A percentile compares a stretch with the other conserved stretches of the same genome.
These are phyloP conservation scores for Caenorhabditis remanei DNA, from an alignment of 1,140 invertebrate genomes.

Conservation along the genomic window DNA sequence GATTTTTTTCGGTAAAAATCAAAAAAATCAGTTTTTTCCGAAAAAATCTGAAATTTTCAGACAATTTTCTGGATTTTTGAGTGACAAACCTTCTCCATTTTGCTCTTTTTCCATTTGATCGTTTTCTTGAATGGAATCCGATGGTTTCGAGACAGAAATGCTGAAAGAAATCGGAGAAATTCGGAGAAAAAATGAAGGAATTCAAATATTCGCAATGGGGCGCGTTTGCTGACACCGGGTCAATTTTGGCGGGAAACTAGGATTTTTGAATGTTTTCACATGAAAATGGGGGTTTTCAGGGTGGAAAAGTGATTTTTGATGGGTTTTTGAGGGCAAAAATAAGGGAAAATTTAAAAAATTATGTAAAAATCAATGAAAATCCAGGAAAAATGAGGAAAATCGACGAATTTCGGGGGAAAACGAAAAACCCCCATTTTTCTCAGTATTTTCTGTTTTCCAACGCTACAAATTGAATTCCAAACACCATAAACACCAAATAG, in stretches of 20 bases:
- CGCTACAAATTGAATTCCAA: too few species aligned
- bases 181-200: background rate
- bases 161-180: conserved; percentile 3
- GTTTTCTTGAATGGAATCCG: background rate
- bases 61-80: too few species aligned
- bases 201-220: conserved; percentile 22
- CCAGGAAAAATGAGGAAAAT: too few species aligned
- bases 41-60: background rate
- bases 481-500: too few species aligned
- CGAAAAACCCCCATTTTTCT: too few species aligned
- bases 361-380: too few species aligned
- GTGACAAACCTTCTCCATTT: background rate
- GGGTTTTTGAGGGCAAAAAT: too few species aligned
- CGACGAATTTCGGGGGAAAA: too few species aligned
- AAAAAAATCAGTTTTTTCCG: background rate
- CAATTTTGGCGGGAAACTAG: background rate
- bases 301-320: too few species aligned
- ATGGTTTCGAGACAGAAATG: background rate
- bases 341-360: too few species aligned
- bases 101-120: conserved; percentile 26
- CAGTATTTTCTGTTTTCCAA: too few species aligned
- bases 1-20: background rate
- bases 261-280: too few species aligned
- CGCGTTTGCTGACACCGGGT: background rate
- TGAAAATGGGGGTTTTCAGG: background rate